These are phyloP conservation scores for Drosophila fulvimacula DNA, from an alignment of 2,888 invertebrate species.

Conservation along the genomic window DNA sequence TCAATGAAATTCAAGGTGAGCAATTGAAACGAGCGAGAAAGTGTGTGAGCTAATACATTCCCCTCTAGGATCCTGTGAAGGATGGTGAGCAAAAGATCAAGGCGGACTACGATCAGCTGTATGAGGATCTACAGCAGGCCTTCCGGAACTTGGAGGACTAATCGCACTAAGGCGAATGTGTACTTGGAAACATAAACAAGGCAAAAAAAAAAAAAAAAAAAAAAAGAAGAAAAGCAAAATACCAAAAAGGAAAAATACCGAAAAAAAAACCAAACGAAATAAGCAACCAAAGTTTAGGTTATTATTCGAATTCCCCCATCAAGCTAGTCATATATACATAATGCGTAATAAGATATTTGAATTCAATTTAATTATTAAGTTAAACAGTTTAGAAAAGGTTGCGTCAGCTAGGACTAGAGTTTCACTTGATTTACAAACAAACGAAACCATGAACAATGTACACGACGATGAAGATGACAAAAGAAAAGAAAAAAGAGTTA, in stretches of 20 bases:
- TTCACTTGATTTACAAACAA: constrained; percentile 21
- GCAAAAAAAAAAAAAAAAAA: constrained; percentile 30
- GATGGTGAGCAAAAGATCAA: constrained; percentile 99
- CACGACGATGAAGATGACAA: constrained; percentile 33
- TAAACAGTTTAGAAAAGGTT: constrained; percentile 64
- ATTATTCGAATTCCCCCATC: constrained; percentile 75
- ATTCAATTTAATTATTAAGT: constrained; percentile 72
- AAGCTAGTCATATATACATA: constrained; percentile 74
- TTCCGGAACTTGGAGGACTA: constrained; percentile 99
- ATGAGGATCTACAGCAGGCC: constrained; percentile 97
- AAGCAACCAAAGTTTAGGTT: constrained; percentile 68
- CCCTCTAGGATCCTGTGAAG: constrained; percentile 95
- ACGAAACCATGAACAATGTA: constrained; percentile 17
- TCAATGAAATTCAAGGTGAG: constrained; percentile 99
- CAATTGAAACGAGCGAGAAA: not conserved
- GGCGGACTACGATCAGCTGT: constrained; percentile 96
- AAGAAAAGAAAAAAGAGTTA: constrained; percentile 20
- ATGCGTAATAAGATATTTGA: constrained; percentile 76
- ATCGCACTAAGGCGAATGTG: constrained; percentile 54
- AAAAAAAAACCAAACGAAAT: constrained; percentile 49
- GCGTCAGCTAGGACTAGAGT: constrained; percentile 48
- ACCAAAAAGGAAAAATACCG: constrained; percentile 36
- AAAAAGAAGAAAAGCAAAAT: constrained; percentile 21
- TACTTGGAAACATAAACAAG: constrained; percentile 19
- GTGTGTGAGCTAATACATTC: not conserved